Conservation (phyloP, 2,888 invertebrate genomes). For the Parnassius glacialis region DNA sequence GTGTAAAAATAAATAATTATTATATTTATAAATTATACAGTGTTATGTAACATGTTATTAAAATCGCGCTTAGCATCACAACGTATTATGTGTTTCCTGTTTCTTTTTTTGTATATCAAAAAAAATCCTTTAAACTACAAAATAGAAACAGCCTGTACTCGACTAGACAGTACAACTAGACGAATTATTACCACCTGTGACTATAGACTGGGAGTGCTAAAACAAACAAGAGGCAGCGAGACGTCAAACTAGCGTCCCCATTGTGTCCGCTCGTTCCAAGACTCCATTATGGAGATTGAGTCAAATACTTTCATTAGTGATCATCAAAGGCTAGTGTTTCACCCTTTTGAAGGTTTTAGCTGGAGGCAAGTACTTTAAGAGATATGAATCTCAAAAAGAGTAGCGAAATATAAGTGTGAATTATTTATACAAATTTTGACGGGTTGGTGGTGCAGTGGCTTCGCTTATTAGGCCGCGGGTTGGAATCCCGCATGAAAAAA, state of each 20-base stretch:
- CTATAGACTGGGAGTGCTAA: conserved; percentile 38
- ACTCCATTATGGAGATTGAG: conserved; percentile 25
- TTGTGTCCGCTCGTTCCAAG: conserved; percentile 1
- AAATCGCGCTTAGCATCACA: too few species aligned
- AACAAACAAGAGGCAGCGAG: conserved; percentile 38
- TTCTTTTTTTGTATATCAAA: too few species aligned
- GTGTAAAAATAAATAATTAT: too few species aligned
- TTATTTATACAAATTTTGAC: not conserved
- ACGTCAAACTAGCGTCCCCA: conserved; percentile 18
- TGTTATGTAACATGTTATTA: too few species aligned
- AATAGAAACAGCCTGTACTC: not conserved
- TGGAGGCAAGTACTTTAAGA: conserved; percentile 12
- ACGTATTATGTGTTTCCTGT: too few species aligned
- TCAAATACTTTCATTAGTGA: conserved; percentile 23
- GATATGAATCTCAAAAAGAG: conserved; percentile 16
- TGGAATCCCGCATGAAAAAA: too few species aligned
- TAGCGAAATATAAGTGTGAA: not conserved
- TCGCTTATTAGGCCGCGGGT: too few species aligned
- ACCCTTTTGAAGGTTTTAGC: conserved; percentile 18
- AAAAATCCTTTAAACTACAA: too few species aligned
- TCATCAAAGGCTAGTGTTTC: conserved; percentile 18
- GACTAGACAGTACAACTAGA: conserved; percentile 20
- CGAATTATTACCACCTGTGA: conserved; percentile 39
- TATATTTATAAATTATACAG: too few species aligned
- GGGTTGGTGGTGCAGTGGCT: too few species aligned